phyloP scores from a whole-genome alignment of 1,140 invertebrate genomes.

The Scaptomyza graminum region DNA sequence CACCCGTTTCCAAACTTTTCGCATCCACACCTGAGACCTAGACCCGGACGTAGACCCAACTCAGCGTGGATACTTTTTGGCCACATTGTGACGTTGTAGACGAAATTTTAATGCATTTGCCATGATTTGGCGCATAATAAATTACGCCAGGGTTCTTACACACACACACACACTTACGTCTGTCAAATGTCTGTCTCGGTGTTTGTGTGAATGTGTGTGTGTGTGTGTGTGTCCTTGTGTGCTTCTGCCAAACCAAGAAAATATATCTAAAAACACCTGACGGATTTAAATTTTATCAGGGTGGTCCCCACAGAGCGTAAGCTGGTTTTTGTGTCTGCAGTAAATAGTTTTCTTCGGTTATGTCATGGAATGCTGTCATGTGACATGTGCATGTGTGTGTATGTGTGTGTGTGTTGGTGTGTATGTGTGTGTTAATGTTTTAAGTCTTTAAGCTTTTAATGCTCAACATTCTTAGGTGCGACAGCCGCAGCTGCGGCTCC shows the following conservation, averaged over 20 bases:
- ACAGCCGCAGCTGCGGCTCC: slow-evolving; percentile 39
- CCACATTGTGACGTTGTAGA: slow-evolving; percentile 60
- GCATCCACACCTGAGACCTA: background rate
- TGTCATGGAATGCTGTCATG: slow-evolving; percentile 28
- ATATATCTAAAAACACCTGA: slow-evolving; percentile 62
- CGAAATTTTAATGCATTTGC: slow-evolving; percentile 73
- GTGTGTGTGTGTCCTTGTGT: slow-evolving; percentile 31
- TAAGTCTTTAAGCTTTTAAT: slow-evolving; percentile 76
- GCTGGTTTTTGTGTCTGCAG: slow-evolving; percentile 39
- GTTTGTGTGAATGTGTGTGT: slow-evolving; percentile 33
- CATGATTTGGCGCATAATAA: slow-evolving; percentile 76
- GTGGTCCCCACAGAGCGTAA: slow-evolving; percentile 27
- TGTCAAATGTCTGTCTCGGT: slow-evolving; percentile 28
- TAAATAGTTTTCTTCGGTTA: slow-evolving; percentile 59
- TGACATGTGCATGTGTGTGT: slow-evolving; percentile 9
- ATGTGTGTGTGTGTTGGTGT: slow-evolving; percentile 16
- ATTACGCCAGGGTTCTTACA: slow-evolving; percentile 44
- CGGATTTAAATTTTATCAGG: slow-evolving; percentile 74
- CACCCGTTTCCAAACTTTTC: background rate
- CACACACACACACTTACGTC: slow-evolving; percentile 14
- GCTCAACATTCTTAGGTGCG: slow-evolving; percentile 61
- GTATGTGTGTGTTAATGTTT: slow-evolving; percentile 62
- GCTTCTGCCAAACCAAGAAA: slow-evolving; percentile 17
- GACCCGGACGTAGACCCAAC: slow-evolving; percentile 51
- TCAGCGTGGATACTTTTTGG: slow-evolving; percentile 67